Conservation (phyloP, 2,797 vertebrate genomes). For the Onychomys leucogaster region DNA sequence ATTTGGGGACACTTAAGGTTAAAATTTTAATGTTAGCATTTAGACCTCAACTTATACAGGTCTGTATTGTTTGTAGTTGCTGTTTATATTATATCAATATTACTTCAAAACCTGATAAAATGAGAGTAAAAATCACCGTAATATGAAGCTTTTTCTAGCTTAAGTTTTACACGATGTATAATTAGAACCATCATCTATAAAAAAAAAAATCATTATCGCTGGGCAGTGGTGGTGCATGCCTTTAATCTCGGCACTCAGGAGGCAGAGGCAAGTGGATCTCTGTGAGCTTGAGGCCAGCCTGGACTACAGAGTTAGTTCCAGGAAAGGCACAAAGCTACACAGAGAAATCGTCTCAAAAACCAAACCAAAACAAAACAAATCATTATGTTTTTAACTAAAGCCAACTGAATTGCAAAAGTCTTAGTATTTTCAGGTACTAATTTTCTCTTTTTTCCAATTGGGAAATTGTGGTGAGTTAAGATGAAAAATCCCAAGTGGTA, state of each 20-base stretch:
- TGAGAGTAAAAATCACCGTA: not conserved
- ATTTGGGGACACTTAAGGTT: not conserved
- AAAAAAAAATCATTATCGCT: too few relatives aligned
- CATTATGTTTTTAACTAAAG: slow-evolving; percentile 49
- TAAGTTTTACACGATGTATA: slow-evolving; percentile 6
- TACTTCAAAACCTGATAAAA: slow-evolving; percentile 10
- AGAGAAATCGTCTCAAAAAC: too few relatives aligned
- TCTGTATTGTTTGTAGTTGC: not conserved
- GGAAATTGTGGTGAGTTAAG: slow-evolving; percentile 16
- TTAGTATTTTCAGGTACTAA: not conserved
- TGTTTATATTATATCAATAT: not conserved
- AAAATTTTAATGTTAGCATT: slow-evolving; percentile 41
- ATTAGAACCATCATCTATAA: not conserved
- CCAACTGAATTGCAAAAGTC: not conserved
- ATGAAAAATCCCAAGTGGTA: not conserved
- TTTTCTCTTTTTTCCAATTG: not conserved
- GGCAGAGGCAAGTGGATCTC: too few relatives aligned
- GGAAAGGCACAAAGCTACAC: too few relatives aligned
- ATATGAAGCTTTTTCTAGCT: not conserved
- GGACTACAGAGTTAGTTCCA: too few relatives aligned
- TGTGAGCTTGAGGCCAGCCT: too few relatives aligned
- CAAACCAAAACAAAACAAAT: too few relatives aligned
- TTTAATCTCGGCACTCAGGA: too few relatives aligned
- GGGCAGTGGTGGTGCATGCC: too few relatives aligned
- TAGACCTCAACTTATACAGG: not conserved